Evolutionary conservation across 2,797 vertebrate genomes (phyloP), one percentile per base, ranked within the genome.

Genomic region (Rhinogobio ventralis): DNA sequence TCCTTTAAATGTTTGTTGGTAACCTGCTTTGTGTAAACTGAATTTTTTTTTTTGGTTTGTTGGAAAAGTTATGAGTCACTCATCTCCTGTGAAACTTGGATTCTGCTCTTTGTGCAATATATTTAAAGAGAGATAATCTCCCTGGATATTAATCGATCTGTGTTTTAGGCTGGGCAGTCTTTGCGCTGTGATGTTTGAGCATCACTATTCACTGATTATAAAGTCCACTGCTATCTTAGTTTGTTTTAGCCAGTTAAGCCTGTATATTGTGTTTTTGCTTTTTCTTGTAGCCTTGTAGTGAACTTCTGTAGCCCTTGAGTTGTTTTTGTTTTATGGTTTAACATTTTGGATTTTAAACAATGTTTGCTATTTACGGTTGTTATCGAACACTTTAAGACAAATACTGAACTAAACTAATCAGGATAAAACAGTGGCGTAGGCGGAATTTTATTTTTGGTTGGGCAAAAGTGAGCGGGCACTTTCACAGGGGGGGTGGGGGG

Each of bases 191-290:
- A 57, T 75, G 73, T 87, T 82, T 87, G 75, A 64, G 79, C 76
- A 62, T 83, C n/a, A 79, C 45, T 74, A 36, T 67, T 80, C 5
- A 15, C 64, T 80, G 60, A 73, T 84, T 67, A 72, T 86, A 66
- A 86, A 87, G 88, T 85, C 85, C 79, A 85, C 10, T 78, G 71
- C 36, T 57, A 45, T 78, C 76, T 80, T 73, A 36, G 28, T 57
- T 80, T 80, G 69, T 42, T 73, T 69, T 69, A 49, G 17, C 53
- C 30, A 36, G 36, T 75, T 69, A 77, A 49, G 17, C 53, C 30
- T 49, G 36, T 75, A 28, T 55, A 79, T 51, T 55, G n/a, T 45
- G 62, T 79, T 71, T 49, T 71, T 49, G n/a, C 30, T n/a, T 75
- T 68, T 84, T 68, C 46, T 36, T 53, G 33, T 73, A 82, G 45